phyloP scores from a whole-genome alignment of 2,113 vertebrate species.

The Alectura lathami region DNA sequence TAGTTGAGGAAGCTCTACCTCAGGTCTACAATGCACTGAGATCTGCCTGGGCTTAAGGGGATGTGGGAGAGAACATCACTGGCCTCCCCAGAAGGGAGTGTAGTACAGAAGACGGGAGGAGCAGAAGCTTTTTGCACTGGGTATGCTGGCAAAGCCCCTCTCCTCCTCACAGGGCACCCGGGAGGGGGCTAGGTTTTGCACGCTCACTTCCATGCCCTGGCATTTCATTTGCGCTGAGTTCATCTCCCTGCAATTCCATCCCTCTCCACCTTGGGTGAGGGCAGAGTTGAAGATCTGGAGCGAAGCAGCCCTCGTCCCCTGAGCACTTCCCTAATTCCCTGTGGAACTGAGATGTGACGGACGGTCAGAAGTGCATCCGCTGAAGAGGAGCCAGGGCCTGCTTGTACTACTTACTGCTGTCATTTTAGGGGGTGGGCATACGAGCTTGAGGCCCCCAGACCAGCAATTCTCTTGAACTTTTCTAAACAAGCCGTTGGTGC shows the following conservation, averaged over 20 bases:
- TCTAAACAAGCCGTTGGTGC: conserved; percentile 19
- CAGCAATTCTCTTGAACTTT: conserved; percentile 37
- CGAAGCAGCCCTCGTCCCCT: conserved; percentile 43
- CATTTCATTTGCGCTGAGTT: conserved; percentile 69
- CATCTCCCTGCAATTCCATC: conserved; percentile 53
- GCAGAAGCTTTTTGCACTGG: not conserved
- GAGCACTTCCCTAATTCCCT: conserved; percentile 59
- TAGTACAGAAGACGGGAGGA: not conserved
- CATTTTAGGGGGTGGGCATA: conserved; percentile 14
- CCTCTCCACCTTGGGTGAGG: conserved; percentile 47
- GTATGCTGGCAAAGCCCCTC: not conserved
- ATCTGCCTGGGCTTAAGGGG: not conserved
- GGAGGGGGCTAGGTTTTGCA: conserved; percentile 37
- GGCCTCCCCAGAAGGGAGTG: not conserved
- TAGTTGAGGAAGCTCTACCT: not conserved
- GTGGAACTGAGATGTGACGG: conserved; percentile 69
- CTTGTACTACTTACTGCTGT: conserved; percentile 25
- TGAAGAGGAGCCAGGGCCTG: conserved; percentile 72
- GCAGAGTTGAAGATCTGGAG: conserved; percentile 76
- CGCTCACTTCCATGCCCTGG: conserved; percentile 53
- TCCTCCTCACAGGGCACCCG: not conserved
- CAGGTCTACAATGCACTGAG: not conserved
- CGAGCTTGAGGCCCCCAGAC: conserved; percentile 14
- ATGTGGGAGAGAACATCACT: not conserved
- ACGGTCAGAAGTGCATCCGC: conserved; percentile 63